phyloP scores from a whole-genome alignment of 2,797 vertebrate species.

The Ctenopoma multispine region DNA sequence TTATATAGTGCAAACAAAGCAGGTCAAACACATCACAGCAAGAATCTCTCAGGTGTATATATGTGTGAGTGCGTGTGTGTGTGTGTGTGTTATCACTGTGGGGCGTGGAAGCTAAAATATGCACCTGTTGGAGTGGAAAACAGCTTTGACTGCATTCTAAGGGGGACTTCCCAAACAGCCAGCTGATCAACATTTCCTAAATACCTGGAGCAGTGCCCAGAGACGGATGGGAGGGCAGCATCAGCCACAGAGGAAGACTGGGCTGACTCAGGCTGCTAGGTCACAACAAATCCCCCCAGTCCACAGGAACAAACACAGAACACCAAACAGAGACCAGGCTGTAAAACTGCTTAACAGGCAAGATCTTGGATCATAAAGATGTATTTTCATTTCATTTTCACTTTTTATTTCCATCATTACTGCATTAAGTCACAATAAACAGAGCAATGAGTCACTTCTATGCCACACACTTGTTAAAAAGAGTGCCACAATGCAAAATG shows the following conservation, averaged over 20 bases:
- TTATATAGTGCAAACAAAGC: background rate
- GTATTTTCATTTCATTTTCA: background rate
- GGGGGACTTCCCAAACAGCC: conserved; percentile 21
- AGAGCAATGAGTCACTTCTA: background rate
- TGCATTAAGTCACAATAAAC: background rate
- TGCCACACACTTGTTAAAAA: background rate
- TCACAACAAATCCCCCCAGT: conserved; percentile 2
- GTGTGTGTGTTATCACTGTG: conserved; percentile 10
- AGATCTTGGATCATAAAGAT: background rate
- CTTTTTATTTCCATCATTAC: conserved; percentile 3
- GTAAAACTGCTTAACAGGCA: background rate
- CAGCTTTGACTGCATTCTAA: conserved; percentile 58
- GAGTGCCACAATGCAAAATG: no score
- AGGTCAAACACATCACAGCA: background rate
- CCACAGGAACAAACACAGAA: conserved; percentile 20
- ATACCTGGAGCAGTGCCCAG: conserved; percentile 69
- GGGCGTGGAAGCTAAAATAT: conserved; percentile 13
- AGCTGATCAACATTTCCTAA: conserved; percentile 61
- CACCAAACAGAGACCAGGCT: background rate
- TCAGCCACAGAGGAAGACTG: conserved; percentile 7
- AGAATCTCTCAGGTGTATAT: conserved; percentile 35
- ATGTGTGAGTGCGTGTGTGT: no score
- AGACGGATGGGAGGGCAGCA: conserved; percentile 21
- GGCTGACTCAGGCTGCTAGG: background rate
- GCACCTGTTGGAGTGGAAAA: conserved; percentile 62